A percentile compares a stretch with the other conserved stretches of the same genome.
Conservation (phyloP, 2,888 invertebrate species). For the Nudaria mundana region DNA sequence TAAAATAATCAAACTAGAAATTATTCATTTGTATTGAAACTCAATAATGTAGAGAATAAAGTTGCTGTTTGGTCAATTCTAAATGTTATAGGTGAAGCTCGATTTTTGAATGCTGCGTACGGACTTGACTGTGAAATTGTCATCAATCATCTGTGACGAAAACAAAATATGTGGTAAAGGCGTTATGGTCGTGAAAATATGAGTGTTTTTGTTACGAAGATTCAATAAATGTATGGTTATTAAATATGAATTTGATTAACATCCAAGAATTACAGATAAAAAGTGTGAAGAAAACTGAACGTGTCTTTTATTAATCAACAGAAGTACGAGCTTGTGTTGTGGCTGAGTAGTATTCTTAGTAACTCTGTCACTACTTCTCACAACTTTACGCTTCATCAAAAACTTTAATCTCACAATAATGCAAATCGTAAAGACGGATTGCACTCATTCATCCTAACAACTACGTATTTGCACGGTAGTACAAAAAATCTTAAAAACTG, state of each 20-base stretch:
- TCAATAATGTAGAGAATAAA: neutral
- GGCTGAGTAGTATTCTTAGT: no score
- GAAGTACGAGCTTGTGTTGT: no score
- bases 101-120: slow-evolving; percentile 40
- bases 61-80: slow-evolving; percentile 5
- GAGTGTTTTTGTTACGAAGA: slow-evolving; percentile 25
- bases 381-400: no score
- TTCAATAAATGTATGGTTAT: slow-evolving; percentile 17
- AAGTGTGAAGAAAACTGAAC: neutral
- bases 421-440: no score
- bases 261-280: neutral
- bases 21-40: slow-evolving; percentile 13
- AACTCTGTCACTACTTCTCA: no score
- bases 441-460: no score
- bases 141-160: slow-evolving; percentile 74
- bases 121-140: slow-evolving; percentile 59
- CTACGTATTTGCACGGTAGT: no score
- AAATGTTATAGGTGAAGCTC: slow-evolving; percentile 34
- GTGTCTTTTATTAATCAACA: no score
- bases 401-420: no score
- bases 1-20: neutral
- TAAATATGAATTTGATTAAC: slow-evolving; percentile 22
- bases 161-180: slow-evolving; percentile 46
- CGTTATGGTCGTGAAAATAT: slow-evolving; percentile 26
- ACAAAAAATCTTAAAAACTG: no score